A percentile compares a stretch with the other conserved stretches of the same genome.
Evolutionary conservation across 2,797 vertebrate genomes (phyloP).

Genomic region (Karalla daura): DNA sequence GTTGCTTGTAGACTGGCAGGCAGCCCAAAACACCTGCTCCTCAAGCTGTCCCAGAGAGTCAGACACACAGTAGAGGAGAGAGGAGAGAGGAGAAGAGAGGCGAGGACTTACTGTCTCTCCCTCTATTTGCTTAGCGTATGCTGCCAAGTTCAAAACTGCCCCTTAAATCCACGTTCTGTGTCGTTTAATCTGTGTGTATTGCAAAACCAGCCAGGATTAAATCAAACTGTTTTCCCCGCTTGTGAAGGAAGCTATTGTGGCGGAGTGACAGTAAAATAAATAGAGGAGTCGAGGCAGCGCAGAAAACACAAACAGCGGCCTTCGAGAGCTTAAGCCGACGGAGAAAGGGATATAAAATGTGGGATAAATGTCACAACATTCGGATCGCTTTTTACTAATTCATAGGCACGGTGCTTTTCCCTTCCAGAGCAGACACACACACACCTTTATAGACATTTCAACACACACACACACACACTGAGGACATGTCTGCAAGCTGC

Average conservation of each 20-base stretch:
- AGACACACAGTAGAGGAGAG: slow-evolving; percentile 4
- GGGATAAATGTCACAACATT: background rate
- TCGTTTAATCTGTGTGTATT: background rate
- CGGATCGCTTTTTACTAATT: background rate
- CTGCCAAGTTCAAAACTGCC: background rate
- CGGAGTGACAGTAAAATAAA: slow-evolving; percentile 17
- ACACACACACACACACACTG: slow-evolving; percentile 19
- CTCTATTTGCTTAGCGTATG: background rate
- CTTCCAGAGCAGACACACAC: background rate
- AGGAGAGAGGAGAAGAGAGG: background rate
- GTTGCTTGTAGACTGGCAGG: slow-evolving; percentile 42
- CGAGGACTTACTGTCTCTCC: background rate
- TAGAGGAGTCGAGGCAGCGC: background rate
- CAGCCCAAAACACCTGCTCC: slow-evolving; percentile 75
- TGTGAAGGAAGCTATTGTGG: background rate
- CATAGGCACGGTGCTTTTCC: background rate
- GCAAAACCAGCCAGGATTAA: background rate
- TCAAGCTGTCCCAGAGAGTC: slow-evolving; percentile 65
- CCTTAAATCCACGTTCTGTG: background rate
- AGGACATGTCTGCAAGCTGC: slow-evolving; percentile 28
- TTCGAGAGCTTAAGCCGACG: background rate
- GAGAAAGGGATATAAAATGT: background rate
- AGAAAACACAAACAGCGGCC: background rate
- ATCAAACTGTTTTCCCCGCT: background rate
- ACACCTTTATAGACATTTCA: slow-evolving; percentile 10